These are phyloP conservation scores for Taxidea taxus DNA, from an alignment of 2,113 vertebrate genomes.

Conservation along the genomic window DNA sequence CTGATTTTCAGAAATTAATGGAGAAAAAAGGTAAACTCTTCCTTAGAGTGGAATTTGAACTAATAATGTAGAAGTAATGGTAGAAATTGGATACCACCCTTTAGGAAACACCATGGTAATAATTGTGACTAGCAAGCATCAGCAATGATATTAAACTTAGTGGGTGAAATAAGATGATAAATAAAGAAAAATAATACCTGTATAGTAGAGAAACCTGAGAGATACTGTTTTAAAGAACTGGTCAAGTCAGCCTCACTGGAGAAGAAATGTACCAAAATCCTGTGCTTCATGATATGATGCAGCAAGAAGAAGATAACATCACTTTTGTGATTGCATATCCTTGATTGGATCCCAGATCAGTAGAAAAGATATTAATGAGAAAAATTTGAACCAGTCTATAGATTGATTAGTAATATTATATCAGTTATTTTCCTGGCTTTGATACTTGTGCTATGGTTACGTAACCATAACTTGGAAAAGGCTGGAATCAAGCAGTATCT, in stretches of 20 bases:
- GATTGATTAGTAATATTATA: background rate
- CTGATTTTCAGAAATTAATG: background rate
- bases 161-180: background rate
- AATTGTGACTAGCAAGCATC: background rate
- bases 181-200: background rate
- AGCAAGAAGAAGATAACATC: background rate
- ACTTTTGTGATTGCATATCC: background rate
- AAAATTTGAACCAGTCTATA: background rate
- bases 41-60: background rate
- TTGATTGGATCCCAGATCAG: background rate
- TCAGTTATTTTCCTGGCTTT: background rate
- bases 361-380: background rate
- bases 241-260: background rate
- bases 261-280: background rate
- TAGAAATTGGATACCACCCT: background rate
- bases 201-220: background rate
- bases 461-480: background rate
- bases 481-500: background rate
- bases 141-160: background rate
- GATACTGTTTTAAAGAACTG: background rate
- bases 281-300: fast-evolving
- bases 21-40: background rate
- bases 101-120: background rate
- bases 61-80: background rate
- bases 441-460: background rate